Evolutionary conservation across 2,113 vertebrate genomes (phyloP).

Genomic region (Mormyrus iriodes): DNA sequence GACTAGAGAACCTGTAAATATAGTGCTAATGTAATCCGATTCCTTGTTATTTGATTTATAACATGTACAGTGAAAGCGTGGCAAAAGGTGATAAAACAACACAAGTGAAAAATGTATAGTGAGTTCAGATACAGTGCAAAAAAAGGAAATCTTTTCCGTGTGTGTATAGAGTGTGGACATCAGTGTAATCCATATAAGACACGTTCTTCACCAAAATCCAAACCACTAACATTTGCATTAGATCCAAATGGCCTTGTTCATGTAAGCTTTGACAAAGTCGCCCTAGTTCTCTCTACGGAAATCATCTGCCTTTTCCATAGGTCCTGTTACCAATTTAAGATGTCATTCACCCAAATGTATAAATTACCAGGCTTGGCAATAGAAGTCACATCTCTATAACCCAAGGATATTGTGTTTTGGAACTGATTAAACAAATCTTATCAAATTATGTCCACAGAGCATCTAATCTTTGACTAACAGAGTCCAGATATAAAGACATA

Average conservation of each 20-base stretch:
- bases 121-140: not conserved
- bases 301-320: constrained; percentile 3
- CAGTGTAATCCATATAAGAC: not conserved
- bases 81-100: not conserved
- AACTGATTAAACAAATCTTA: not conserved
- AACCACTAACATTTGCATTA: constrained; percentile 9
- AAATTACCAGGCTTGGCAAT: not conserved
- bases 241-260: not conserved
- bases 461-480: not conserved
- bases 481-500: not conserved
- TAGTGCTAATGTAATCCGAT: not conserved
- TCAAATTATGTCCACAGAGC: not conserved
- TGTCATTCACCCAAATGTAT: not conserved
- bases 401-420: not conserved
- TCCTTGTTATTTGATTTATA: not conserved
- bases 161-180: not conserved
- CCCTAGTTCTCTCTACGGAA: not conserved
- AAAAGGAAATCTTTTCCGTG: not conserved
- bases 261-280: constrained; percentile 2
- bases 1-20: not conserved
- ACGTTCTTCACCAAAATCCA: not conserved
- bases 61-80: not conserved
- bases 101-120: not conserved
- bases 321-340: not conserved
- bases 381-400: not conserved